Percentiles rank a stretch among this genome's conserved stretches.
Evolutionary conservation across 2,113 vertebrate genomes (phyloP).

Genomic region (Peromyscus maniculatus): DNA sequence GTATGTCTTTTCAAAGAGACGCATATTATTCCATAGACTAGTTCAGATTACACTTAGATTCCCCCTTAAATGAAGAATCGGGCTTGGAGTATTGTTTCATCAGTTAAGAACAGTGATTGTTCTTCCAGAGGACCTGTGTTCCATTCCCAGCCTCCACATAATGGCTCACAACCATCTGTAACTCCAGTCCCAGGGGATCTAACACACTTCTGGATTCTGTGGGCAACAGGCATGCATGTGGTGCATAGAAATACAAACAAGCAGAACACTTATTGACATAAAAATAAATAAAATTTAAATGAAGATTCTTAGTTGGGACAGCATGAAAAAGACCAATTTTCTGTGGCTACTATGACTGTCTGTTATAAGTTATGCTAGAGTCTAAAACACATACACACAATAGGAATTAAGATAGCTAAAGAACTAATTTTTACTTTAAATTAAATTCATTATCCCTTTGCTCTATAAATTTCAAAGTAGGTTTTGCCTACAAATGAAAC

Average conservation of each 20-base stretch:
- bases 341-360: neutral
- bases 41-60: neutral
- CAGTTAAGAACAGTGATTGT: neutral
- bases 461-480: slow-evolving; percentile 13
- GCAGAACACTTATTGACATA: neutral
- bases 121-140: neutral
- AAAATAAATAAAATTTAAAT: neutral
- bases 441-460: slow-evolving; percentile 13
- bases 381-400: neutral
- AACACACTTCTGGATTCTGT: neutral
- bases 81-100: neutral
- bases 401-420: slow-evolving; percentile 33
- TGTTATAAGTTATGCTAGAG: neutral
- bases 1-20: neutral
- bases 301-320: slow-evolving; percentile 15
- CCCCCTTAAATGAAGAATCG: neutral
- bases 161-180: neutral
- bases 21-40: neutral
- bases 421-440: slow-evolving; percentile 34
- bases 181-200: neutral
- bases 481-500: slow-evolving; percentile 40
- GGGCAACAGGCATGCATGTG: neutral
- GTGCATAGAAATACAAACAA: neutral
- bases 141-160: neutral
- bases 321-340: neutral